Base-by-base conservation (phyloP, 2,113 vertebrate genomes). In the Protomyctophum bolini region DNA sequence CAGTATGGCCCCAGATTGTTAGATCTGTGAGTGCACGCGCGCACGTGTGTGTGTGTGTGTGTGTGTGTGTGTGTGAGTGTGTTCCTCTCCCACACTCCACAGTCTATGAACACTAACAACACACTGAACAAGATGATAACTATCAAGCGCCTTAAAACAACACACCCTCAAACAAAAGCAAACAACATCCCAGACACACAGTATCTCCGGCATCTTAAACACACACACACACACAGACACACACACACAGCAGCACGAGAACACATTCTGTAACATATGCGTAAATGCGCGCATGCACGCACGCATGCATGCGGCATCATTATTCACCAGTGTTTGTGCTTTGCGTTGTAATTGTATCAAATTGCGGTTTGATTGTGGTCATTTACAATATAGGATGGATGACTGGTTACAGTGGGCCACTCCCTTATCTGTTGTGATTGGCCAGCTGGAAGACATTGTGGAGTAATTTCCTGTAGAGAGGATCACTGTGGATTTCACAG, bases 131-230 rank as follows among this genome's bases (percentile, higher is more conserved):
- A 46, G 48, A 73, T 8, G 70, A 88, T 81, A 68, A 66, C 80
- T 84, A 90, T 88, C 83, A 45, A 77, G 74, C 9, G 71, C 76
- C 68, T 81, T 79, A 83, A 76, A 83, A 87, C 78, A 88, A 87
- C 86, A 88, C 68, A 46, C 71, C 73, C 77, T 75, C 72, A 56
- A 80, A 76, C 77, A 77, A 82, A 86, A 84, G 72, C 85, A 87
- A 87, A 84, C 74, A 87, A 63, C 73, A 48, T 67, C 58, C 66
- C 76, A 87, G 83, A 85, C 86, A 83, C 70, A 64, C 72, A 78
- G 58, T 83, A 87, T 87, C 88, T 86, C 12, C 67, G 54, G 52
- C 72, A 90, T 90, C 88, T 84, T 75, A 80, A 11, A 62, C 12
- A 58, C 57, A 58, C 57, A 54, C 80, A 85, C 83, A 81, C 41